Base-by-base conservation (phyloP, 2,888 invertebrate genomes). In the Octonoba sinensis region DNA sequence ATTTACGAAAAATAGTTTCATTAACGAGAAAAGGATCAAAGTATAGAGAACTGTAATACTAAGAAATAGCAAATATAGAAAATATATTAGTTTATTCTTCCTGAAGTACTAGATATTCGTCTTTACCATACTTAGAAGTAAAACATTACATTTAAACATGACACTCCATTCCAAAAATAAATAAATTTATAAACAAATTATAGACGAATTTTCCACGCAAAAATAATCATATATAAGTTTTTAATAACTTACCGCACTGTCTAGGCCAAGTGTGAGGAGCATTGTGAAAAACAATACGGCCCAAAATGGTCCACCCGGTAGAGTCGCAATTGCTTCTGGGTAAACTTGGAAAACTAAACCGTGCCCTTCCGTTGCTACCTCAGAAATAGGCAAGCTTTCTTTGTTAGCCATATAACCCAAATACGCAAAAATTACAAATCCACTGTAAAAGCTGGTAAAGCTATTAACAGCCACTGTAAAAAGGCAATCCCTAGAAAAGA, bases 341-440 rank as follows among this genome's bases (percentile, higher is more conserved):
- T 94, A 94, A 24, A 94, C 93, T 91, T 93, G 93, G 87, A 93
- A 94, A 20, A 86, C 86, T 1, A 86, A 82, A 15, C 86, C 86
- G 74, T 85, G 85, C 36, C 86, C 86, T 71, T 86, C 86, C 0
- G 78, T 82, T 1, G 86, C 86, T 1, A 86, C 86, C n/a, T 93
- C 91, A 46, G 93, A 92, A 86, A 95, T 95, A 4, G 92, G 92
- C n/a, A 93, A 93, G 24, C 93, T 92, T 88, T 94, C 93, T 87
- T 93, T 93, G 85, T 92, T 89, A 0, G 95, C 93, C 95, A 95
- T 95, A 89, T 94, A 95, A 20, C 95, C 95, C 83, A 95, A 91
- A 87, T 94, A 95, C 0, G 94, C 94, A 90, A 95, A 95, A 87
- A 95, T 94, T 62, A 95, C 95, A 87, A 95, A 94, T 4, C 95